Percentiles rank a stretch among this genome's conserved stretches.
phyloP scores from a whole-genome alignment of 2,888 invertebrate genomes.

The Marronus borbonicus region DNA sequence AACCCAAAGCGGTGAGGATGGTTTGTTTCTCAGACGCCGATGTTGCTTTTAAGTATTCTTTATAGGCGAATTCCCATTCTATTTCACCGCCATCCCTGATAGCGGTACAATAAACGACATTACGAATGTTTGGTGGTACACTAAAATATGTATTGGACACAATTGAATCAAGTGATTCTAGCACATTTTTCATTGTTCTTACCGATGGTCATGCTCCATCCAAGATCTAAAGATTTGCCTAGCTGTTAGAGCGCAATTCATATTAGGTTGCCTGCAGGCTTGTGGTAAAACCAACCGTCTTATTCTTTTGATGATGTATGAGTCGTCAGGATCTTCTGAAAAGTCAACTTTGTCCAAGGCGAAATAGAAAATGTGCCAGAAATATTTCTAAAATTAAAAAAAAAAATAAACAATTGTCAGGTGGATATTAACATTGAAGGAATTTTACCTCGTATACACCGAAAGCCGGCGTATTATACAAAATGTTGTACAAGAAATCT shows the following conservation, averaged over 20 bases:
- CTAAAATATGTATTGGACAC: slow-evolving; percentile 66
- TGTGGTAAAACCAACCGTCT: slow-evolving; percentile 74
- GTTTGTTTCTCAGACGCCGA: slow-evolving; percentile 77
- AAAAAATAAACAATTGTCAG: neutral
- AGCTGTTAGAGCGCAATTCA: slow-evolving; percentile 71
- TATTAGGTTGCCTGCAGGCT: slow-evolving; percentile 73
- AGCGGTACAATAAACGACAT: slow-evolving; percentile 78
- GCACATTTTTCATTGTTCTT: slow-evolving; percentile 32
- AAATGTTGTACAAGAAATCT: slow-evolving; percentile 74
- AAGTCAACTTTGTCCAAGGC: slow-evolving; percentile 73
- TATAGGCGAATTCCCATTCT: slow-evolving; percentile 81
- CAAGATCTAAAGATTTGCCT: slow-evolving; percentile 71
- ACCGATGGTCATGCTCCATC: slow-evolving; percentile 71
- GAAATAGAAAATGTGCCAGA: slow-evolving; percentile 67
- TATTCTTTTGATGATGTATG: slow-evolving; percentile 73
- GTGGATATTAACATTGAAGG: neutral
- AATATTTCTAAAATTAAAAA: slow-evolving; percentile 37
- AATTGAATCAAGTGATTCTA: neutral
- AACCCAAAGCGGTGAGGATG: slow-evolving; percentile 74
- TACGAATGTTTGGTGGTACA: slow-evolving; percentile 76
- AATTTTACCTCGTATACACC: slow-evolving; percentile 74
- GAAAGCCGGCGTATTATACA: slow-evolving; percentile 74
- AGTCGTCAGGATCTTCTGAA: slow-evolving; percentile 69
- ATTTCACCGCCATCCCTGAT: slow-evolving; percentile 75
- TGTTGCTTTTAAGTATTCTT: slow-evolving; percentile 70